Conservation (phyloP, 1,140 invertebrate species). For the Belonocnema kinseyi region DNA sequence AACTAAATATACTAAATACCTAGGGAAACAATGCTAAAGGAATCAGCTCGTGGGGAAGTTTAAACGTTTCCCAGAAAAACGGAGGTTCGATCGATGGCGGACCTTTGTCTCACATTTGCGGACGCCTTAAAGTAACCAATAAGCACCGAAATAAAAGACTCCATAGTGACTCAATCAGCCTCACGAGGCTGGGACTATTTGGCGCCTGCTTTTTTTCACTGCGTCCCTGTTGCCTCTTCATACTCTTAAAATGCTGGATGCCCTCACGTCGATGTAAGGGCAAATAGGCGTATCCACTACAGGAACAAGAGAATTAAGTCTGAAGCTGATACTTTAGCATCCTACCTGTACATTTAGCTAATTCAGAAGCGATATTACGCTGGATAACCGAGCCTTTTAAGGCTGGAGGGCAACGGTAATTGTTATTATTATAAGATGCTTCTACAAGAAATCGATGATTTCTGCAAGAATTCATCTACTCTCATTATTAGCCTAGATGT, state of each 20-base stretch:
- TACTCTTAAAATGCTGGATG: constrained; percentile 7
- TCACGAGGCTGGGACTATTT: neutral
- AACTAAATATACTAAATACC: constrained; percentile 17
- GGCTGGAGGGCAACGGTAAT: constrained; percentile 8
- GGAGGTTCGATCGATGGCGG: constrained; percentile 22
- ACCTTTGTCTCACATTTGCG: constrained; percentile 27
- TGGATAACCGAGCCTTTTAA: constrained; percentile 8
- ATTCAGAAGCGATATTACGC: constrained; percentile 19
- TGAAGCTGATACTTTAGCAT: constrained; percentile 18
- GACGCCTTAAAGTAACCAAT: constrained; percentile 28
- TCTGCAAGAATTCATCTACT: neutral
- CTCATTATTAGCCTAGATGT: constrained; percentile 11
- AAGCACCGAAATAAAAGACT: constrained; percentile 16
- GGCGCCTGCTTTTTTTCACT: constrained; percentile 4
- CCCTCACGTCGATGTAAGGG: too few species aligned
- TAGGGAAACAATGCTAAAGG: neutral
- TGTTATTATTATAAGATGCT: constrained; percentile 19
- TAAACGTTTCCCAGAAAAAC: constrained; percentile 29
- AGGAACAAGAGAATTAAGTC: neutral
- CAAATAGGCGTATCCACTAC: too few species aligned
- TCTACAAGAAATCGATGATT: constrained; percentile 17
- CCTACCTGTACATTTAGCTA: constrained; percentile 24
- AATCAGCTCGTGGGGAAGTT: neutral
- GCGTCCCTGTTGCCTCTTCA: neutral
- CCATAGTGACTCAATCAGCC: constrained; percentile 27